Base-by-base conservation (phyloP, 2,888 invertebrate species). In the Icerya purchasi region DNA sequence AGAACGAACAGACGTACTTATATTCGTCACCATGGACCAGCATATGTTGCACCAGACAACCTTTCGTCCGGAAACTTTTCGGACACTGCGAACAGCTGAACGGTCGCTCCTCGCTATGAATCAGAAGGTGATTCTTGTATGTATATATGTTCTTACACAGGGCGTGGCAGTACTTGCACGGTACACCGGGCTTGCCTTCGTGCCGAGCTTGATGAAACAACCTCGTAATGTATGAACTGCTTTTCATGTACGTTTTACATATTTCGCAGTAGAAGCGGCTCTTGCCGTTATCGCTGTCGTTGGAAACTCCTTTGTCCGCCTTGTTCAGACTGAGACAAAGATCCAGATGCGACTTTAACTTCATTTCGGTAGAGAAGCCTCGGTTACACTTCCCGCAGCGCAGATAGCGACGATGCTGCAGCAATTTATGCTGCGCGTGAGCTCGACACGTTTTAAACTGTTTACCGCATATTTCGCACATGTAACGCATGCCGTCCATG, bases 391-490 rank as follows among this genome's bases (percentile, higher is more conserved):
- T 55, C 10, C 24, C 36, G 20, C 60, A 60, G 22, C 60, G 60
- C 22, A 60, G 56, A 22, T 60, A 60, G 25, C 56, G 55, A n/a
- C 56, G 55, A 23, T 60, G 60, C 36, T 60, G 60, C n/a, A 60
- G 53, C 36, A 60, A 22, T 22, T 60, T 60, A 52, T 60, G 60
- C 19, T 60, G 60, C 2, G 60, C 60, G 56, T 60, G 55, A 24
- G 60, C 55, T 1, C 60, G 23, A 2, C 55, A 60, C 52, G 60
- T 60, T 22, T 60, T 60, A 55, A 60, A 60, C 18, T 56, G 60
- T 52, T 60, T 60, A 36, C 60, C 60, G 53, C 60, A 60, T 2
- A 60, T 56, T 18, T 60, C 60, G 56, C 60, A 60, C 60, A 60
- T 60, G 53, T 60, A 60, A 2, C 60, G 60, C 22, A 51, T 60